These are phyloP conservation scores for Strigamia maritima DNA, from an alignment of 2,888 invertebrate species.

Conservation along the genomic window DNA sequence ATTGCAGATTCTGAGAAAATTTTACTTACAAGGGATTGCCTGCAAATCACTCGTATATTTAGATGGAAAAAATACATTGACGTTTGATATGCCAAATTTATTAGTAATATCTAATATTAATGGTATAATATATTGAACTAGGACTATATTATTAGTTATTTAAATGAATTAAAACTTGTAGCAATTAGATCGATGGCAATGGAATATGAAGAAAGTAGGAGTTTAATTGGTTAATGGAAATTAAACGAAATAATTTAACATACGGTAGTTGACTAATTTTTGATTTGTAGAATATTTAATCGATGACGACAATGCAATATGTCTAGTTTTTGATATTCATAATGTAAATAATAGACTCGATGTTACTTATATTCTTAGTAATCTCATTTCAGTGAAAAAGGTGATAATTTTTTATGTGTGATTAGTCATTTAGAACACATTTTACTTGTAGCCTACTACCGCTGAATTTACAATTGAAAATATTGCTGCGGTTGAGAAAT, in stretches of 20 bases:
- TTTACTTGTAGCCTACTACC: background rate
- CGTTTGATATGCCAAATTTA: background rate
- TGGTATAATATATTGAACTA: background rate
- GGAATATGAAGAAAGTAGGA: background rate
- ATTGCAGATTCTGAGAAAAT: background rate
- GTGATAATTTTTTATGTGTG: background rate
- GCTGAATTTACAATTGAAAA: constrained; percentile 2
- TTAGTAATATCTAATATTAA: background rate
- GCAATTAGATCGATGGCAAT: background rate
- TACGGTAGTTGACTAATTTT: background rate
- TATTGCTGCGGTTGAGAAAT: background rate
- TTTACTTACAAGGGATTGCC: background rate
- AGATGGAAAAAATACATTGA: background rate
- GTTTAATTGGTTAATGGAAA: background rate
- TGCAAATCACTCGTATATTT: background rate
- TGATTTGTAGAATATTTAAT: background rate
- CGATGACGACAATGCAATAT: background rate
- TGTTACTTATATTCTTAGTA: background rate
- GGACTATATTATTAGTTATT: background rate
- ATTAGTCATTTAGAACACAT: background rate
- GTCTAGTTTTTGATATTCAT: background rate
- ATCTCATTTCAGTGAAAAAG: background rate
- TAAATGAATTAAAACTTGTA: background rate
- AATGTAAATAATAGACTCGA: background rate
- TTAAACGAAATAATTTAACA: background rate